These are phyloP conservation scores for Heliconius ethilla DNA, from an alignment of 2,888 invertebrate genomes.

Conservation along the genomic window DNA sequence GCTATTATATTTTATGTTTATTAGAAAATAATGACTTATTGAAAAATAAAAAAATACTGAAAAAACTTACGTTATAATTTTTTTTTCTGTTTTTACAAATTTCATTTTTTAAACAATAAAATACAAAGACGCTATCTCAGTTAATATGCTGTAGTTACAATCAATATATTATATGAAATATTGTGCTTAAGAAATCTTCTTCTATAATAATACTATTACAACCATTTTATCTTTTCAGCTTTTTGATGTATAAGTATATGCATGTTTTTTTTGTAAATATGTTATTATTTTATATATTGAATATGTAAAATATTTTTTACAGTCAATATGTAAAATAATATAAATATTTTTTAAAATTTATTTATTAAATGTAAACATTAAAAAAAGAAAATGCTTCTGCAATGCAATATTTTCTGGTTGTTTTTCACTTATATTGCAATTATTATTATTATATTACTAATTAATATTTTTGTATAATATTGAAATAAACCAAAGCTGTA, in stretches of 20 bases:
- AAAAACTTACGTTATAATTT: no score
- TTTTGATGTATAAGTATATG: constrained; percentile 52
- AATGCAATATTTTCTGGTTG: no score
- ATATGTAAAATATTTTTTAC: not conserved
- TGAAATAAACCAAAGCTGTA: no score
- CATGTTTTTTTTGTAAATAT: constrained; percentile 51
- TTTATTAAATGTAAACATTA: not conserved
- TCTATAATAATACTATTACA: constrained; percentile 49
- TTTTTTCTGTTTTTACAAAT: no score
- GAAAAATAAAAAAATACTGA: no score
- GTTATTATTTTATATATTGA: not conserved
- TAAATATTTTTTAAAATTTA: not conserved
- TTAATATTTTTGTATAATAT: no score
- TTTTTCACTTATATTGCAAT: no score
- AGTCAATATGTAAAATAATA: no score
- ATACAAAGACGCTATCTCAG: constrained; percentile 1
- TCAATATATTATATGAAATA: constrained; percentile 41
- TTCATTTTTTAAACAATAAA: not conserved
- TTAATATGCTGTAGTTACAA: constrained; percentile 41
- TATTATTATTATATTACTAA: no score
- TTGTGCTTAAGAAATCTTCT: constrained; percentile 16
- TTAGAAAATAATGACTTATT: no score
- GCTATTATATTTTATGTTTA: no score
- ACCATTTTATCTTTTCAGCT: constrained; percentile 78
- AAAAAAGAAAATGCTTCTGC: not conserved